Evolutionary conservation across 2,113 vertebrate species (phyloP).

Genomic region (Dicerorhinus sumatrensis): DNA sequence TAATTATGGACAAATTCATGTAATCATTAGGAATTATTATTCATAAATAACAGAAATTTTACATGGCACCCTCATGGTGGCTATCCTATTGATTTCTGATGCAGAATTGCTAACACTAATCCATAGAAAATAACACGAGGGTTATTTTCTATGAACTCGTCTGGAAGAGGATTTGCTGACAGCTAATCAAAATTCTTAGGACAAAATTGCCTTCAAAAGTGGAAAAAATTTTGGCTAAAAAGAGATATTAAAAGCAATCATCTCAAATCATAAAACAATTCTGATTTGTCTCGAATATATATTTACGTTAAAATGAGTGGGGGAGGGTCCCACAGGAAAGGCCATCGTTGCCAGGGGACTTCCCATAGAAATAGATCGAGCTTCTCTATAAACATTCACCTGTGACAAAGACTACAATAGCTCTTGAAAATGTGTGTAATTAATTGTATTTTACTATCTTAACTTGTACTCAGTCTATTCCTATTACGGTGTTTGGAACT

Average conservation of each 20-base stretch:
- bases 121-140: no score
- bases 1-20: not conserved
- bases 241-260: not conserved
- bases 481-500: not conserved
- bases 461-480: constrained; percentile 69
- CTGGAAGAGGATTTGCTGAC: not conserved
- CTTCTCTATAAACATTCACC: constrained; percentile 21
- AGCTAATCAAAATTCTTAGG: not conserved
- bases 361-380: not conserved
- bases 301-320: not conserved
- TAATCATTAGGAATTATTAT: not conserved
- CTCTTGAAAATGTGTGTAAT: not conserved
- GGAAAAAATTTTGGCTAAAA: not conserved
- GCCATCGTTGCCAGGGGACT: not conserved
- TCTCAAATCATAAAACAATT: not conserved
- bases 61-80: not conserved
- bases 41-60: not conserved
- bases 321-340: not conserved
- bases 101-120: not conserved
- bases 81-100: not conserved
- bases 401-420: not conserved
- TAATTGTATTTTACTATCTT: constrained; percentile 42
- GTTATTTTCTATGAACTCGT: not conserved
- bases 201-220: not conserved
- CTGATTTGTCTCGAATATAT: not conserved